phyloP scores from a whole-genome alignment of 2,797 vertebrate genomes.

The Orestias chungarensis region DNA sequence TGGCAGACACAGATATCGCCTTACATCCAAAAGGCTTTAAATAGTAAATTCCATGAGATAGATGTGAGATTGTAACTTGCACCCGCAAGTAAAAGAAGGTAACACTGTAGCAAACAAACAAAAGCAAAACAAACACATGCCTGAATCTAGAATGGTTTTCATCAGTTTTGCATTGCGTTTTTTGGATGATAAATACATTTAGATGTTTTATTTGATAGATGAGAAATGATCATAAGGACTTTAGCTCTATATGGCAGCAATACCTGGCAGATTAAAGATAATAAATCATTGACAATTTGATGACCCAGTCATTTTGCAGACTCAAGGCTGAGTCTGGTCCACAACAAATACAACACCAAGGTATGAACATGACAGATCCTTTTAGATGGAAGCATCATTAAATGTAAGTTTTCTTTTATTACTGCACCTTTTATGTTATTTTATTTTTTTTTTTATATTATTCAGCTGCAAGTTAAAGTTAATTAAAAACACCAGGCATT shows the following conservation, averaged over 20 bases:
- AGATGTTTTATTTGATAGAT: not conserved
- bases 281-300: not conserved
- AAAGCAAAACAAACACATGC: not conserved
- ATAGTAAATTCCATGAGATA: not conserved
- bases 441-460: not conserved
- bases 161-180: not conserved
- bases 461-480: not conserved
- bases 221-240: not conserved
- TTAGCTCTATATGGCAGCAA: not conserved
- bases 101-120: not conserved
- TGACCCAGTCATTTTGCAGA: not conserved
- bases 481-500: constrained; percentile 14
- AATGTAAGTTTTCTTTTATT: not conserved
- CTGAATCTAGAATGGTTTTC: not conserved
- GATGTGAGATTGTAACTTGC: constrained; percentile 40
- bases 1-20: not conserved
- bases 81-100: constrained; percentile 5
- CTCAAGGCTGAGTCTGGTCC: not conserved
- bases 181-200: not conserved
- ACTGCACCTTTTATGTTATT: not conserved
- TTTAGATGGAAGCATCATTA: not conserved
- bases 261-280: not conserved
- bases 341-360: no score
- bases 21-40: not conserved
- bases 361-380: no score